Percentiles rank a stretch among this genome's conserved stretches.
These are phyloP conservation scores for Marcusenius ussheri DNA, from an alignment of 2,113 vertebrate genomes.

Conservation along the genomic window DNA sequence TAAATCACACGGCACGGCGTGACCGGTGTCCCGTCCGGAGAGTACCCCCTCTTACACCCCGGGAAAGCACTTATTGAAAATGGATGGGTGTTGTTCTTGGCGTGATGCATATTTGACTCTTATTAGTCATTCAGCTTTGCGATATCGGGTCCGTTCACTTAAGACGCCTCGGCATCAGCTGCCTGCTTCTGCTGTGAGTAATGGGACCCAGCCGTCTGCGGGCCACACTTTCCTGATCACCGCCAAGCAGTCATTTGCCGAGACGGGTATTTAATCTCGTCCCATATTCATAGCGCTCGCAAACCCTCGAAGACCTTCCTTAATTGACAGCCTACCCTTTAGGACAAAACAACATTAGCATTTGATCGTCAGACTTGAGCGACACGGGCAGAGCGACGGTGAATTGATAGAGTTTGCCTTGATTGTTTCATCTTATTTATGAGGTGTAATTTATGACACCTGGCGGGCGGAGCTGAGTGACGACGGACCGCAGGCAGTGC, in stretches of 20 bases:
- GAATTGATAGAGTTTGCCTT: constrained; percentile 89
- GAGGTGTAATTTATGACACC: constrained; percentile 94
- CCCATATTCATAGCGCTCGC: constrained; percentile 54
- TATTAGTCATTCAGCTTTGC: neutral
- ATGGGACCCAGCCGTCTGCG: neutral
- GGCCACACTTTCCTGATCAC: neutral
- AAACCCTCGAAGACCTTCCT: constrained; percentile 42
- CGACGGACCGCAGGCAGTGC: constrained; percentile 67
- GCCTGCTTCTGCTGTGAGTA: neutral
- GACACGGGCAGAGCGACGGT: constrained; percentile 67
- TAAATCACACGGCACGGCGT: neutral
- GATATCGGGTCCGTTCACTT: neutral
- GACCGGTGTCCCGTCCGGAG: neutral
- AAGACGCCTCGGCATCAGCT: neutral
- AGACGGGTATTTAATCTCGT: constrained; percentile 58
- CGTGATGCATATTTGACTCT: neutral
- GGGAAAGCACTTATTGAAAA: neutral
- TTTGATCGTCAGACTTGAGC: constrained; percentile 65
- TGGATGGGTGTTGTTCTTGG: neutral
- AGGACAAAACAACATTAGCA: constrained; percentile 72
- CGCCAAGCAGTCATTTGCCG: constrained; percentile 26
- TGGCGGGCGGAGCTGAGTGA: constrained; percentile 82
- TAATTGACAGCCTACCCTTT: constrained; percentile 71
- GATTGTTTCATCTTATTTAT: constrained; percentile 99
- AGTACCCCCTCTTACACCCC: neutral